These are phyloP conservation scores for Solea solea DNA, from an alignment of 2,113 vertebrate genomes.

Conservation along the genomic window DNA sequence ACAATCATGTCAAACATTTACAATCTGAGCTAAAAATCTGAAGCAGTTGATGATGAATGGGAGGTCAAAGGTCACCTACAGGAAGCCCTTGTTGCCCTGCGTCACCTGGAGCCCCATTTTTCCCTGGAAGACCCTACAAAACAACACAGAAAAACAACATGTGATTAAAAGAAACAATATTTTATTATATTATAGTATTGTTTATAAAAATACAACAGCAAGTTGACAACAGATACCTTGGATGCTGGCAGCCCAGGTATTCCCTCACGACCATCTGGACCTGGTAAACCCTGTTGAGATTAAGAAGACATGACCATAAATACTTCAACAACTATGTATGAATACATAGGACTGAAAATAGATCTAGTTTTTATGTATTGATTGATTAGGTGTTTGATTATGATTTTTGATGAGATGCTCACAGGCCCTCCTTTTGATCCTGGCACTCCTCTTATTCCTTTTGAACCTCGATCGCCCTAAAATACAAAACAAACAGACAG, in stretches of 20 bases:
- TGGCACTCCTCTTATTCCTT: conserved; percentile 89
- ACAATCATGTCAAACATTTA: conserved; percentile 7
- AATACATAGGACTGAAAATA: background rate
- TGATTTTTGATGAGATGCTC: conserved; percentile 59
- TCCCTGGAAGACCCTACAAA: conserved; percentile 89
- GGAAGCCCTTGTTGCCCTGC: conserved; percentile 89
- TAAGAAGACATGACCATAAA: background rate
- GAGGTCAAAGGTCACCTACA: conserved; percentile 80
- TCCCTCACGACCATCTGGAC: conserved; percentile 91
- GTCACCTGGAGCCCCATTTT: conserved; percentile 91
- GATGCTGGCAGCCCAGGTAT: conserved; percentile 93
- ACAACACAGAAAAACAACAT: background rate
- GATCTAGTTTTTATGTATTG: background rate
- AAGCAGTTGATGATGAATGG: background rate
- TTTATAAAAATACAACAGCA: background rate
- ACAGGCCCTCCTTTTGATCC: conserved; percentile 93
- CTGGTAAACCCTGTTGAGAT: conserved; percentile 87
- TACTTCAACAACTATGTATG: no score
- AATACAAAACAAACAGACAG: conserved; percentile 7
- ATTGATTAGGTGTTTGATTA: background rate
- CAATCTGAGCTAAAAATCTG: background rate
- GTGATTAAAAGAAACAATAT: background rate
- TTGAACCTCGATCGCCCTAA: conserved; percentile 86
- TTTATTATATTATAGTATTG: background rate
- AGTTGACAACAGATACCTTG: conserved; percentile 79